phyloP scores from a whole-genome alignment of 2,888 invertebrate genomes.

The Lycia hirtaria region DNA sequence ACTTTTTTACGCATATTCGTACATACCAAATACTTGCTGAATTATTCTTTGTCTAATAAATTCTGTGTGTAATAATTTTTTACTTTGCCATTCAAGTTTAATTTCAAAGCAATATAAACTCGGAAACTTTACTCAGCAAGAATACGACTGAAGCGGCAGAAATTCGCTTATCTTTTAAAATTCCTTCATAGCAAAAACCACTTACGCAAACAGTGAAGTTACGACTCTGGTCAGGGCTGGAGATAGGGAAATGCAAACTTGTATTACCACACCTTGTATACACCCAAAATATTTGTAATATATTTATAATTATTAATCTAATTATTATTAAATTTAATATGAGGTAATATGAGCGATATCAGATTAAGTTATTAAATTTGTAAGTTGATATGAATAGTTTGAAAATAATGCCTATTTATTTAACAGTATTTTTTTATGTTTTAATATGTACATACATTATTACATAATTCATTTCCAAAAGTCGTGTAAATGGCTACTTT shows the following conservation, averaged over 20 bases:
- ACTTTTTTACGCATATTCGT: not conserved
- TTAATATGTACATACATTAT: too few species aligned
- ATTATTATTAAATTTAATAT: too few species aligned
- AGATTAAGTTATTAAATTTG: too few species aligned
- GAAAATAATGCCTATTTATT: too few species aligned
- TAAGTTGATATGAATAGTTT: too few species aligned
- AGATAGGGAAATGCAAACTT: not conserved
- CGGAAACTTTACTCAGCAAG: conserved; percentile 17
- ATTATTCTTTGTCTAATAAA: conserved; percentile 15
- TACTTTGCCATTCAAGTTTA: conserved; percentile 18
- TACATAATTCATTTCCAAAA: too few species aligned
- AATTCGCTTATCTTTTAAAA: conserved; percentile 37
- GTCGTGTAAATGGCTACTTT: too few species aligned
- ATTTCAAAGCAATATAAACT: conserved; percentile 30
- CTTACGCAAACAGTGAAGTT: conserved; percentile 39
- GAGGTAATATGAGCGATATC: too few species aligned
- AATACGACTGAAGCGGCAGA: conserved; percentile 18
- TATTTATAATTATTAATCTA: too few species aligned
- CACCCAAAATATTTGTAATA: too few species aligned
- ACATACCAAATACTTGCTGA: conserved; percentile 2
- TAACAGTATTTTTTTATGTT: too few species aligned
- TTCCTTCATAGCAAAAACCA: conserved; percentile 37
- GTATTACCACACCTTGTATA: not conserved
- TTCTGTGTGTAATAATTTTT: conserved; percentile 8
- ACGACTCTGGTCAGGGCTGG: conserved; percentile 30